phyloP scores from a whole-genome alignment of 2,797 vertebrate genomes.

The Furcifer pardalis region DNA sequence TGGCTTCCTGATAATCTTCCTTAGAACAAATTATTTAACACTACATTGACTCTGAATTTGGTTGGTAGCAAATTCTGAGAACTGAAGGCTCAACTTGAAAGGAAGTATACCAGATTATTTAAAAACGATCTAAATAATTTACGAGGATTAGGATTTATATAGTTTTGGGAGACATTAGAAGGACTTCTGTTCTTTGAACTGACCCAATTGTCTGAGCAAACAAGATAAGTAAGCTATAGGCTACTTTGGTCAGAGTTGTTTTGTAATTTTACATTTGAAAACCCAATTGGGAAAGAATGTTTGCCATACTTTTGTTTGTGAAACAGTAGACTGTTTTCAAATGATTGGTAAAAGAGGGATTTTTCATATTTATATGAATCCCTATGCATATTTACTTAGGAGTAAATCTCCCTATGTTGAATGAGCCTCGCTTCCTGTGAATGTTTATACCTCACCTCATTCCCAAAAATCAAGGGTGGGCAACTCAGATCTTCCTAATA shows the following conservation, averaged over 20 bases:
- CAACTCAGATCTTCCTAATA: too few relatives aligned
- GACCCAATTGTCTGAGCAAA: background rate
- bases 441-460: too few relatives aligned
- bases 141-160: background rate
- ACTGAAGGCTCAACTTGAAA: constrained; percentile 31
- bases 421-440: too few relatives aligned
- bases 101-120: background rate
- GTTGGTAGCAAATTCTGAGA: constrained; percentile 67
- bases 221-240: background rate
- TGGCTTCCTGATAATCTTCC: constrained; percentile 76
- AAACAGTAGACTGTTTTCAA: too few relatives aligned
- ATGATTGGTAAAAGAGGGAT: too few relatives aligned
- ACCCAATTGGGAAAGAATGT: background rate
- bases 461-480: too few relatives aligned
- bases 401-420: too few relatives aligned
- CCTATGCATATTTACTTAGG: too few relatives aligned
- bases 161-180: background rate
- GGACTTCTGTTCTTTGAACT: background rate
- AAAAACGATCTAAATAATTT: constrained; percentile 2
- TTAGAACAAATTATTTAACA: constrained; percentile 78
- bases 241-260: background rate
- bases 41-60: constrained; percentile 68
- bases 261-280: background rate
- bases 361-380: too few relatives aligned
- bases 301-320: background rate